These are phyloP conservation scores for Hoplostethus atlanticus DNA, from an alignment of 2,797 vertebrate genomes.

Conservation along the genomic window DNA sequence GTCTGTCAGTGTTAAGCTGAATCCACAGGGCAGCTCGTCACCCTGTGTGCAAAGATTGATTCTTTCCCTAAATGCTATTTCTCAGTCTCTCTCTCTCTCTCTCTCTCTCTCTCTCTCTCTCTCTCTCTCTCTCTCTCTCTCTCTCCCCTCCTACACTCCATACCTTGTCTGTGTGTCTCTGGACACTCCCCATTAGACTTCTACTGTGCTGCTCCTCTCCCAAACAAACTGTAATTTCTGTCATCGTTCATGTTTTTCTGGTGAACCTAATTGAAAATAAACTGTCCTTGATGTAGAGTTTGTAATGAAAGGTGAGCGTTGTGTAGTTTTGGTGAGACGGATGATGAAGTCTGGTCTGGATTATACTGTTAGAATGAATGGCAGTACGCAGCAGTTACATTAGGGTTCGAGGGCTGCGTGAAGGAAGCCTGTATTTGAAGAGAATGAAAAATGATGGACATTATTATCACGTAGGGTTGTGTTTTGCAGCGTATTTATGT, in stretches of 20 bases:
- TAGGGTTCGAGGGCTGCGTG: too few species aligned
- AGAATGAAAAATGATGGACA: not conserved
- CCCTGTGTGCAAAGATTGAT: not conserved
- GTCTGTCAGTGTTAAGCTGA: not conserved
- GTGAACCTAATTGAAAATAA: too few species aligned
- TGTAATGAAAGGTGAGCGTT: too few species aligned
- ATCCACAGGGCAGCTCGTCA: slow-evolving; percentile 6
- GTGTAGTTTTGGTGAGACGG: too few species aligned
- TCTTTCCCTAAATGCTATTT: not conserved
- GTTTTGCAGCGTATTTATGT: not conserved
- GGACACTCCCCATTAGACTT: slow-evolving; percentile 5
- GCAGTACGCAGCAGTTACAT: too few species aligned
- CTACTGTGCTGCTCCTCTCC: too few species aligned
- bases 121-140: too few species aligned
- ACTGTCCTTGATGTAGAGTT: too few species aligned
- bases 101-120: not conserved
- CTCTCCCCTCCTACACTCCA: not conserved
- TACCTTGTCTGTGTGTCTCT: slow-evolving; percentile 1
- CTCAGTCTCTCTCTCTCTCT: not conserved
- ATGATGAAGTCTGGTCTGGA: too few species aligned
- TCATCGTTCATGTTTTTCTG: too few species aligned
- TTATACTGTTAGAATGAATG: too few species aligned
- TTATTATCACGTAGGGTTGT: not conserved
- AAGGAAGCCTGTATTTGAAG: not conserved
- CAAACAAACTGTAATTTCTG: too few species aligned